A percentile compares a stretch with the other conserved stretches of the same genome.
These are phyloP conservation scores for Aspidapion aeneum DNA, from an alignment of 2,888 invertebrate genomes.

Conservation along the genomic window DNA sequence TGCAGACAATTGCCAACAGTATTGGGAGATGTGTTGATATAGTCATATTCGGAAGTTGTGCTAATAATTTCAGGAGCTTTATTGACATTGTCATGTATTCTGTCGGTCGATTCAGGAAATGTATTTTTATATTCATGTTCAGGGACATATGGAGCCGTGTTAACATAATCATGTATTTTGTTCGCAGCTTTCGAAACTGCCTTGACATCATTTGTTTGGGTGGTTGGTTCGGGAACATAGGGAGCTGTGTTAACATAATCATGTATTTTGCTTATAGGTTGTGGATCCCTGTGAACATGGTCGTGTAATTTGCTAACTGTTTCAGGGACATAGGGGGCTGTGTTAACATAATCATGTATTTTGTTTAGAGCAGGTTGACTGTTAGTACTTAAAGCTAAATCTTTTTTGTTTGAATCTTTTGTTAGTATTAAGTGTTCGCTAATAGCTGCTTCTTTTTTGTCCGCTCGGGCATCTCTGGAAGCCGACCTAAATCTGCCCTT, in stretches of 20 bases:
- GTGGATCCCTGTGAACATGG: too few relatives aligned
- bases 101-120: too few relatives aligned
- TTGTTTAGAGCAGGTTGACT: constrained; percentile 2
- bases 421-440: not conserved
- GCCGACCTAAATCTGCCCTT: constrained; percentile 39
- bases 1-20: too few relatives aligned
- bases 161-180: not conserved
- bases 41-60: too few relatives aligned
- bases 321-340: constrained; percentile 18
- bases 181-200: not conserved
- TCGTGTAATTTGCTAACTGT: too few relatives aligned
- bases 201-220: not conserved
- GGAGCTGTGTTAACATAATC: not conserved
- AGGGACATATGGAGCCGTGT: not conserved
- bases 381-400: not conserved
- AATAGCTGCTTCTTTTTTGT: constrained; percentile 9
- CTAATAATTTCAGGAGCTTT: too few relatives aligned
- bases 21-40: too few relatives aligned
- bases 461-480: constrained; percentile 26
- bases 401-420: not conserved
- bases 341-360: constrained; percentile 40
- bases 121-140: not conserved
- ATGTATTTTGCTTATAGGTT: not conserved
- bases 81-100: too few relatives aligned
- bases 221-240: constrained; percentile 4